Evolutionary conservation across 2,113 vertebrate genomes (phyloP).

Genomic region (Datnioides undecimradiatus): DNA sequence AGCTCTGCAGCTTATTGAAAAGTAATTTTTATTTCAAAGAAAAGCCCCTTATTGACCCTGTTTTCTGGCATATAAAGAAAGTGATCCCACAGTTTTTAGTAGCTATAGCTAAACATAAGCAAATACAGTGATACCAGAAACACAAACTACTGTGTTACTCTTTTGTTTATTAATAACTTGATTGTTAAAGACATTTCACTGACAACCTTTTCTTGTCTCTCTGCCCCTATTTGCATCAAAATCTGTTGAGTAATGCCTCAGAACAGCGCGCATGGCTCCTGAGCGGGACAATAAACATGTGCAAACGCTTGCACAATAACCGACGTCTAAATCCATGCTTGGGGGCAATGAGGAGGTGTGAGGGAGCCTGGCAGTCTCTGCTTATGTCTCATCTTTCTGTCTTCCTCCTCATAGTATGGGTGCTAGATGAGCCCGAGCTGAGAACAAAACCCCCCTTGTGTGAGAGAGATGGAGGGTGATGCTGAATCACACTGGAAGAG

Average conservation of each 20-base stretch:
- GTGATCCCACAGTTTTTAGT: no score
- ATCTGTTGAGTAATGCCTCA: conserved; percentile 64
- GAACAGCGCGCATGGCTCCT: conserved; percentile 44
- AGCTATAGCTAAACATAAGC: conserved; percentile 4
- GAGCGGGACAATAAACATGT: conserved; percentile 64
- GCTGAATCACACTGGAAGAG: conserved; percentile 32
- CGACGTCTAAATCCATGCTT: conserved; percentile 69
- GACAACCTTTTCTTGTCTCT: background rate
- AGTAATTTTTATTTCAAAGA: no score
- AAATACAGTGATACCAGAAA: background rate
- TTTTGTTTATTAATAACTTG: background rate
- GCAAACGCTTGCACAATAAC: conserved; percentile 72
- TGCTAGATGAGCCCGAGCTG: conserved; percentile 50
- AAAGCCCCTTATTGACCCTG: no score
- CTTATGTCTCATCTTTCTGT: conserved; percentile 60
- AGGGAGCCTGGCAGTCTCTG: conserved; percentile 63
- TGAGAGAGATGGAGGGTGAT: conserved; percentile 16
- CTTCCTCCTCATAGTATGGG: conserved; percentile 12
- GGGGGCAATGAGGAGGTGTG: conserved; percentile 68
- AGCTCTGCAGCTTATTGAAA: no score
- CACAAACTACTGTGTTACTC: background rate
- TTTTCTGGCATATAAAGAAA: no score
- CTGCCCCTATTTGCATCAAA: conserved; percentile 34
- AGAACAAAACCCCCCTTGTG: conserved; percentile 52
- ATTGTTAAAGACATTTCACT: background rate